A percentile compares a stretch with the other conserved stretches of the same genome.
These are phyloP conservation scores for Megalonaias nervosa DNA, from an alignment of 1,140 invertebrate genomes.

Conservation along the genomic window DNA sequence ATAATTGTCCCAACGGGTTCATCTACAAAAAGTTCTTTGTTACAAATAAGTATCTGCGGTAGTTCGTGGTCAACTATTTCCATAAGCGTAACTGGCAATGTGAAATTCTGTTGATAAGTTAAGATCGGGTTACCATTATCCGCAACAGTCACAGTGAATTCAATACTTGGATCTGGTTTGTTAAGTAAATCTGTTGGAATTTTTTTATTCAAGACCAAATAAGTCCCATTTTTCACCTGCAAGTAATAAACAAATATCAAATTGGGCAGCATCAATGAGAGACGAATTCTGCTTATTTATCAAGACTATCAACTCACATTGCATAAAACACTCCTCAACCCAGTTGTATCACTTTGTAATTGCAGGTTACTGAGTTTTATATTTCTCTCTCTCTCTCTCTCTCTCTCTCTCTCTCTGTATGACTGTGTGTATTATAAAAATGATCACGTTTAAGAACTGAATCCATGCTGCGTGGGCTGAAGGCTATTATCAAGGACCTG, in stretches of 20 bases:
- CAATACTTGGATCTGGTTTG: slow-evolving; percentile 37
- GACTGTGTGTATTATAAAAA: neutral
- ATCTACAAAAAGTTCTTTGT: slow-evolving; percentile 36
- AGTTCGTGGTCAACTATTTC: slow-evolving; percentile 44
- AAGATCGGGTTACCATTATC: slow-evolving; percentile 51
- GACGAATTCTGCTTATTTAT: too few relatives aligned
- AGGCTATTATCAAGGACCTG: too few relatives aligned
- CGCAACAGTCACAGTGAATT: slow-evolving; percentile 39
- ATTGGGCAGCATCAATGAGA: too few relatives aligned
- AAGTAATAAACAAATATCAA: slow-evolving; percentile 10
- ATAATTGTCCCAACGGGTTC: slow-evolving; percentile 30
- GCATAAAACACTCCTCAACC: too few relatives aligned
- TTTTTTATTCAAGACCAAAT: slow-evolving; percentile 26
- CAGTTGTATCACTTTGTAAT: too few relatives aligned
- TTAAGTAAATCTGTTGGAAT: slow-evolving; percentile 39
- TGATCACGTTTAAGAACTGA: neutral
- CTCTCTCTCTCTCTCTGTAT: neutral
- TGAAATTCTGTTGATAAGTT: slow-evolving; percentile 40
- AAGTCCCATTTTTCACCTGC: slow-evolving; percentile 38
- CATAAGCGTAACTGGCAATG: slow-evolving; percentile 45
- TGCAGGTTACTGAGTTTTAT: neutral
- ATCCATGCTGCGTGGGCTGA: too few relatives aligned
- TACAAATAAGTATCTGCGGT: slow-evolving; percentile 41
- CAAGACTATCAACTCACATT: too few relatives aligned
- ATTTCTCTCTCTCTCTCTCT: neutral